phyloP scores from a whole-genome alignment of 2,113 vertebrate species.

The Rhinoptilus africanus region DNA sequence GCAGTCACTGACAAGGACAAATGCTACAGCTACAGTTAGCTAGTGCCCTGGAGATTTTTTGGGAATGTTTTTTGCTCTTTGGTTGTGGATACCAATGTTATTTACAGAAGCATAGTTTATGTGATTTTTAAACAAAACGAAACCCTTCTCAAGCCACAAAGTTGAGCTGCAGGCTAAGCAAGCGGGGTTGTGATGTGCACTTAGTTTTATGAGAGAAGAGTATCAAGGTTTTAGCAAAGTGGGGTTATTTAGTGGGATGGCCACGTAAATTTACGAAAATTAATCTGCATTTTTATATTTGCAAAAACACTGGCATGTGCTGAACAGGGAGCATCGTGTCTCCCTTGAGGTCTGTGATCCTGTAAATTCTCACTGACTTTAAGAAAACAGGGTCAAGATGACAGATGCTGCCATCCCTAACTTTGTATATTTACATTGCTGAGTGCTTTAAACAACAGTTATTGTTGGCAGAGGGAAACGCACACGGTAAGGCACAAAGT shows the following conservation, averaged over 20 bases:
- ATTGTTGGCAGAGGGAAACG: neutral
- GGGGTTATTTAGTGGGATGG: neutral
- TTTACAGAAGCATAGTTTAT: slow-evolving; percentile 16
- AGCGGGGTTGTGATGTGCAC: neutral
- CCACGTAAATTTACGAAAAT: neutral
- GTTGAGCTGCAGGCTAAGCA: neutral
- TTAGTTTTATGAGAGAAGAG: neutral
- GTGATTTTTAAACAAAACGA: slow-evolving; percentile 27
- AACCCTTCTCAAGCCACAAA: neutral
- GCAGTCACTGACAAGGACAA: neutral
- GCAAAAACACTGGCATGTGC: neutral
- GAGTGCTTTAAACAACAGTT: neutral
- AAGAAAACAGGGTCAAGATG: neutral
- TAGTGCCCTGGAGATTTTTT: slow-evolving; percentile 4
- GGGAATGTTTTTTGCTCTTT: neutral
- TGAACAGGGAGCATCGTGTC: neutral
- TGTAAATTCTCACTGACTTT: neutral
- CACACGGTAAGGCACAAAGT: rapidly evolving
- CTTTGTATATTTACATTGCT: neutral
- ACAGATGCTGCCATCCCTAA: neutral
- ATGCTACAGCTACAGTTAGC: neutral
- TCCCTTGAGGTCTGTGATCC: neutral
- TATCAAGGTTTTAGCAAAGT: neutral
- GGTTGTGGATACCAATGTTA: neutral
- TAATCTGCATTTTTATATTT: neutral